Base-by-base conservation (phyloP, 2,797 vertebrate genomes). In the Leuciscus waleckii region DNA sequence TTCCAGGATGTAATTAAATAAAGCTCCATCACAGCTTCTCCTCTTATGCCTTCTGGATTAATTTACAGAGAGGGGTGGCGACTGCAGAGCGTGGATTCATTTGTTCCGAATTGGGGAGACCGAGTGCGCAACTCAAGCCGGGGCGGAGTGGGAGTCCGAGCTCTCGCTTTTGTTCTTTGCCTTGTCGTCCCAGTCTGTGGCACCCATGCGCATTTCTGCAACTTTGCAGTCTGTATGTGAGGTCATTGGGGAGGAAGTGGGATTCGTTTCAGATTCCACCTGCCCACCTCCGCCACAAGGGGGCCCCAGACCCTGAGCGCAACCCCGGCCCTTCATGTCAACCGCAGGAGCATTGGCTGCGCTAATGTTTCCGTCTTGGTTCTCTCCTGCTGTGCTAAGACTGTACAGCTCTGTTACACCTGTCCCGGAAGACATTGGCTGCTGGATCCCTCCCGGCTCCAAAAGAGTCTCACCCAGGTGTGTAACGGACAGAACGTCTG, bases 401-500 rank as follows among this genome's bases (percentile, higher is more conserved):
- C 65, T 91, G 88, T 92, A 91, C 85, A 93, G 88, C 78, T 93
- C 94, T 0, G 90, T 73, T 0, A 93, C 86, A 54, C 88, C 75
- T 17, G 83, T 0, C 19, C 83, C 23, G 7, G 82, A 19, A 70
- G 87, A n/a, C 19, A 26, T 0, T 16, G 86, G 85, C 17, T 96
- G 94, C 82, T 95, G 75, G 6, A 95, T 71, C 54, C 77, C 77
- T 63, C 67, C 68, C 0, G 77, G 69, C 41, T 85, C 84, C 6
- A 74, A 85, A 41, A 85, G 56, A 1, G 90, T 87, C 0, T 87
- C 71, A 23, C 93, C 92, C 81, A 95, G 90, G 69, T 94, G 93
- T 0, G 95, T 95, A 88, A 86, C 43, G 0, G 96, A 96, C 0
- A 97, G 93, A 1, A 95, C 95, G 17, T 98, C 97, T 0, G 97